Evolutionary conservation across 2,113 vertebrate genomes (phyloP).

Genomic region (Haemorhous mexicanus): DNA sequence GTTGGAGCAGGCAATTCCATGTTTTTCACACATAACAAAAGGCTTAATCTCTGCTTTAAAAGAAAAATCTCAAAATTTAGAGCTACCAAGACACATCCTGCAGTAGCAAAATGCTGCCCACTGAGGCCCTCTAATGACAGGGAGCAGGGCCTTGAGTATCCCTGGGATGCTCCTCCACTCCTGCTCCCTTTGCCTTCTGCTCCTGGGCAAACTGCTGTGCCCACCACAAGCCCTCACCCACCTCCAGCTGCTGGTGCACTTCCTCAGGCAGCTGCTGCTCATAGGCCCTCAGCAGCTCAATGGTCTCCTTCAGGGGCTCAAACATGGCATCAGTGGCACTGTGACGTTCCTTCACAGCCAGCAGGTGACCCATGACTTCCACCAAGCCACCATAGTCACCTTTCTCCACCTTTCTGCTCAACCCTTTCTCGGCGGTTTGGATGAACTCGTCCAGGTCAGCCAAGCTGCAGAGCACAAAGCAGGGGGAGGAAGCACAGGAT

Average conservation of each 20-base stretch:
- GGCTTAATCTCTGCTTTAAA: constrained; percentile 41
- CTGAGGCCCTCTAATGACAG: constrained; percentile 33
- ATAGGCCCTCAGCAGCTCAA: constrained; percentile 85
- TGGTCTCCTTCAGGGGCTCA: constrained; percentile 88
- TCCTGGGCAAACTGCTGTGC: not conserved
- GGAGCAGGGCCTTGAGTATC: not conserved
- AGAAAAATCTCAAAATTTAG: not conserved
- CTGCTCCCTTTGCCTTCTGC: not conserved
- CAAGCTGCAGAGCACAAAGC: constrained; percentile 72
- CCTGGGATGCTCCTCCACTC: not conserved
- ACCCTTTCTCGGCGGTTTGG: constrained; percentile 64
- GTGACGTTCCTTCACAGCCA: constrained; percentile 88
- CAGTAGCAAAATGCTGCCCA: not conserved
- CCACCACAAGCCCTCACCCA: constrained; percentile 43
- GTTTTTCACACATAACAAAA: constrained; percentile 56
- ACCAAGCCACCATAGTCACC: constrained; percentile 84
- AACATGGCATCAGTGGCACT: constrained; percentile 85
- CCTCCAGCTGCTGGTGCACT: constrained; percentile 87
- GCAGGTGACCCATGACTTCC: constrained; percentile 85
- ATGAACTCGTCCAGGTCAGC: constrained; percentile 85
- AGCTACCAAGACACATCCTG: not conserved
- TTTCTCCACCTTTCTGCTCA: constrained; percentile 80
- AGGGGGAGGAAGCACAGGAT: not conserved
- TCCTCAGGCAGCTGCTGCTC: constrained; percentile 85
- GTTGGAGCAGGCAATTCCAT: constrained; percentile 14